Evolutionary conservation across 1,140 invertebrate genomes (phyloP).

Genomic region (Drosophila leontia): DNA sequence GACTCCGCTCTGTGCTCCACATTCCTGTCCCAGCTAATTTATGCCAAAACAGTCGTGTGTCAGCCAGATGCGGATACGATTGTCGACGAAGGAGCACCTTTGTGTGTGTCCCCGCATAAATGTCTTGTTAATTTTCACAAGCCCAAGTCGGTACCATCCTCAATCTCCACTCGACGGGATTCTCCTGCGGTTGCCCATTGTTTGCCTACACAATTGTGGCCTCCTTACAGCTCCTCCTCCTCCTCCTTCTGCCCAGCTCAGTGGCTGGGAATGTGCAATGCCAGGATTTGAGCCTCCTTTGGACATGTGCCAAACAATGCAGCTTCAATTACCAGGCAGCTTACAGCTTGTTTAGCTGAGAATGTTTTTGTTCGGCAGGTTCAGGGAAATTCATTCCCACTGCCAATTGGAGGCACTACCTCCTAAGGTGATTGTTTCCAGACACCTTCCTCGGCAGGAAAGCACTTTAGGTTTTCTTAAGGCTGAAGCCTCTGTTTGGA

Average conservation of each 20-base stretch:
- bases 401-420: slow-evolving; percentile 20
- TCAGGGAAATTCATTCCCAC: slow-evolving; percentile 10
- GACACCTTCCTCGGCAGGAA: not conserved
- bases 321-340: slow-evolving; percentile 66
- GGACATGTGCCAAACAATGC: slow-evolving; percentile 45
- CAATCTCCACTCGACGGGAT: not conserved
- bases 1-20: not conserved
- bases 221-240: not conserved
- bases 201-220: slow-evolving; percentile 64
- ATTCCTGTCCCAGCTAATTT: slow-evolving; percentile 58
- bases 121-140: slow-evolving; percentile 68
- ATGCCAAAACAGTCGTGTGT: slow-evolving; percentile 51
- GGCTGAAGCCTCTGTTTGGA: not conserved
- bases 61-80: slow-evolving; percentile 33
- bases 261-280: slow-evolving; percentile 60
- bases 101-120: slow-evolving; percentile 63
- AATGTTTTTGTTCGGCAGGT: slow-evolving; percentile 47
- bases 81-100: slow-evolving; percentile 42
- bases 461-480: not conserved
- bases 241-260: not conserved
- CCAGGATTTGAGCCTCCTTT: slow-evolving; percentile 28
- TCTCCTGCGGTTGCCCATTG: slow-evolving; percentile 44
- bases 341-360: slow-evolving; percentile 39
- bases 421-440: slow-evolving; percentile 22
- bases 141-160: slow-evolving; percentile 2